Evolutionary conservation across 2,113 vertebrate species (phyloP), one percentile per base, ranked within the genome.

Genomic region (Psephotus haematonotus): DNA sequence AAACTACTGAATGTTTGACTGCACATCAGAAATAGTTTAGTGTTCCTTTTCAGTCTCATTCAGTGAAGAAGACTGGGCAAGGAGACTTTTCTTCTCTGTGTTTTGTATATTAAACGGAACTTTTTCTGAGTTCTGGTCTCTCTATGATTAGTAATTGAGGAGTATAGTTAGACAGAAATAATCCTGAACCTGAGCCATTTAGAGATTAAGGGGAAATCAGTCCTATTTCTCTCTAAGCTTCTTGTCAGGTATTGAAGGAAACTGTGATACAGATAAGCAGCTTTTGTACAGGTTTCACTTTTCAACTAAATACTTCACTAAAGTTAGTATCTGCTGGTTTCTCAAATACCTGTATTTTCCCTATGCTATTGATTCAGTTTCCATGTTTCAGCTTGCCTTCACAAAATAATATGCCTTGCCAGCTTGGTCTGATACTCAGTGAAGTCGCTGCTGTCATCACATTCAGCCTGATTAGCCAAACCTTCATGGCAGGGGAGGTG

Each of bases 81-180:
- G 44, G 19, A 27, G 31, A 52, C 74, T 81, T 92, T 76, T 49
- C 33, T 31, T 62, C 0, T 72, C 28, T 53, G 2, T 86, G 20
- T 81, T 81, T 90, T 55, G 10, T 79, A 6, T 49, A n/a, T 68
- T 41, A 46, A 59, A 14, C 76, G 23, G n/a, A 91, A n/a, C n/a
- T 41, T 27, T 31, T 78, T 57, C 43, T 17, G 7, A 33, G 4
- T 80, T 85, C 24, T 75, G 25, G 55, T 68, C 29, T 22, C 41
- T 86, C 64, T 84, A 2, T 43, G 52, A 39, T 94, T 90, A 88
- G 69, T 92, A 94, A 76, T 39, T 82, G 80, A 70, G 22, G 25
- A 39, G n/a, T 93, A 33, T 93, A 71, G 92, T 88, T 90, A 81
- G 85, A 49, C 43, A 90, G 86, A 95, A 94, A 63, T 95, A 96